phyloP scores from a whole-genome alignment of 1,140 invertebrate species.

The Aricia agestis region DNA sequence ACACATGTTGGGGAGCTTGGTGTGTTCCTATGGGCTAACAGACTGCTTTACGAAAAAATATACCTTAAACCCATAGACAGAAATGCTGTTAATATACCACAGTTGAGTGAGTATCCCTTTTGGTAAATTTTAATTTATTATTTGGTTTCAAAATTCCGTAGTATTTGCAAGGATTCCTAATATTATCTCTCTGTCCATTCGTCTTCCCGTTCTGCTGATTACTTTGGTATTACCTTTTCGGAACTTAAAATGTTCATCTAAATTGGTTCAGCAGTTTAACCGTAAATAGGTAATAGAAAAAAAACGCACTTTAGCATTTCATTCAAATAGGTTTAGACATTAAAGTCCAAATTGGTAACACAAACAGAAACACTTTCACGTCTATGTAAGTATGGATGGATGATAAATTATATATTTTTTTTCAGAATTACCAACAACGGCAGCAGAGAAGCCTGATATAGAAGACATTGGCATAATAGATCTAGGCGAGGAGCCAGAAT shows the following conservation, averaged over 20 bases:
- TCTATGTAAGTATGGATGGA: too few species aligned
- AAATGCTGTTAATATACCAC: constrained; percentile 51
- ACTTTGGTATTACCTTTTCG: too few species aligned
- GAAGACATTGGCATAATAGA: constrained; percentile 76
- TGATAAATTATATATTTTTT: constrained; percentile 17
- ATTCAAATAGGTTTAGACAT: too few species aligned
- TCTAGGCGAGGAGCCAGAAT: constrained; percentile 78
- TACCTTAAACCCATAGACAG: constrained; percentile 85
- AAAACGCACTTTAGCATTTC: too few species aligned
- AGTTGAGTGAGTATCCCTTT: constrained; percentile 54
- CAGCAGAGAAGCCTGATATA: constrained; percentile 56
- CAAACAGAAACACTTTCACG: too few species aligned
- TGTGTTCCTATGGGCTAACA: constrained; percentile 96
- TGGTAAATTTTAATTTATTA: neutral
- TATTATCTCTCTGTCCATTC: too few species aligned
- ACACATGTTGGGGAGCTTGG: constrained; percentile 92
- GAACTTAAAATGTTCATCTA: neutral
- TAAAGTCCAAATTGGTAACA: too few species aligned
- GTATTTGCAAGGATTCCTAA: too few species aligned
- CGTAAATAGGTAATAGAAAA: too few species aligned
- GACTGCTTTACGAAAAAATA: constrained; percentile 87
- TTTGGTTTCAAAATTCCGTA: too few species aligned
- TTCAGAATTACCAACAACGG: constrained; percentile 61
- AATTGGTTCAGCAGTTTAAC: too few species aligned
- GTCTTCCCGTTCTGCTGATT: too few species aligned